Percentiles rank a stretch among this genome's conserved stretches.
phyloP scores from a whole-genome alignment of 1,140 invertebrate species.

The Copidosoma floridanum region DNA sequence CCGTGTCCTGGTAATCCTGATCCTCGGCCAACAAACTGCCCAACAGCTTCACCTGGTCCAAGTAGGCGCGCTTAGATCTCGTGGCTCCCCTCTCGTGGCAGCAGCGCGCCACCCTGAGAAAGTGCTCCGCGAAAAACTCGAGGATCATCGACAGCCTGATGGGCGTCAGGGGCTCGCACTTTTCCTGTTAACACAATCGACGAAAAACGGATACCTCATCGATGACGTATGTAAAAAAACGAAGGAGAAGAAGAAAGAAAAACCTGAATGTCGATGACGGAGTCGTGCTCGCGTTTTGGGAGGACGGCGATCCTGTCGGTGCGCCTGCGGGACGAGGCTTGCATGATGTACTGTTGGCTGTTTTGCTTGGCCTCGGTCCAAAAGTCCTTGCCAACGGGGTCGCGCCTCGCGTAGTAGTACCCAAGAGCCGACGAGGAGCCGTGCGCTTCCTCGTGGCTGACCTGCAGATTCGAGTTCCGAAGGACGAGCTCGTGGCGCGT shows the following conservation, averaged over 20 bases:
- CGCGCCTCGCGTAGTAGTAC: background rate
- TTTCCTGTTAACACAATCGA: conserved; percentile 38
- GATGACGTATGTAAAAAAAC: no score
- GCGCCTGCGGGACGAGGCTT: conserved; percentile 14
- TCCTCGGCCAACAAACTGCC: conserved; percentile 63
- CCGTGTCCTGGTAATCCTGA: conserved; percentile 52
- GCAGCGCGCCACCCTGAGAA: conserved; percentile 64
- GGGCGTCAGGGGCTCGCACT: conserved; percentile 40
- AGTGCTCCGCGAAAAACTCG: conserved; percentile 69
- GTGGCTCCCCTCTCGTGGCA: conserved; percentile 62
- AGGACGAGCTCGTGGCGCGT: conserved; percentile 44
- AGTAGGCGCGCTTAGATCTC: conserved; percentile 63
- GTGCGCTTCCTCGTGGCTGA: no score
- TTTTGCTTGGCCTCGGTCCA: conserved; percentile 51
- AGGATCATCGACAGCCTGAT: conserved; percentile 59
- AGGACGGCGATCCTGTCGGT: conserved; percentile 39
- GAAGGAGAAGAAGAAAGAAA: background rate
- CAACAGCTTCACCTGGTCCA: conserved; percentile 68
- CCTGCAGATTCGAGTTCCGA: background rate
- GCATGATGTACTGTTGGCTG: conserved; percentile 41
- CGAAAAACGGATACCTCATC: no score
- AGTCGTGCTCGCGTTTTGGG: conserved; percentile 35
- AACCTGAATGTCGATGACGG: conserved; percentile 50
- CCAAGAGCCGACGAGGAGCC: no score
- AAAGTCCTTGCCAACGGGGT: conserved; percentile 39